These are phyloP conservation scores for Lasioglossum villosulum DNA, from an alignment of 2,888 invertebrate species.

Conservation along the genomic window DNA sequence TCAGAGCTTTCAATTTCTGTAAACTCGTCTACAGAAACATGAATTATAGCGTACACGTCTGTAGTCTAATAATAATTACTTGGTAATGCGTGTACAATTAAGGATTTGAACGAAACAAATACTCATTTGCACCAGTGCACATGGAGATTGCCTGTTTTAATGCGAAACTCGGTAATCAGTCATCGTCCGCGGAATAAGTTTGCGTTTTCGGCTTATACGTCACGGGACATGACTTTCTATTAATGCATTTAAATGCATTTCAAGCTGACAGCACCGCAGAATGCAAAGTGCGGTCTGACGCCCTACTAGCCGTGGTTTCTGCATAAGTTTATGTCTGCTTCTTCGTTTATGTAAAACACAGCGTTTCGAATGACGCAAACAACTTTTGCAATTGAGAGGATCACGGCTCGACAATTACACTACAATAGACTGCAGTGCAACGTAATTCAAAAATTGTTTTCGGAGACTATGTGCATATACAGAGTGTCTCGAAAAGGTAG, in stretches of 20 bases:
- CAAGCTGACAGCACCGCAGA: not conserved
- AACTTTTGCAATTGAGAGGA: not conserved
- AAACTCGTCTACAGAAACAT: not conserved
- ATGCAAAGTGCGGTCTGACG: constrained; percentile 16
- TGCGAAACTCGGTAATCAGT: not conserved
- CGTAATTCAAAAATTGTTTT: too few relatives aligned
- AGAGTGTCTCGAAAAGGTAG: too few relatives aligned
- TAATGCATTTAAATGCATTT: constrained; percentile 30
- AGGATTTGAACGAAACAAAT: not conserved
- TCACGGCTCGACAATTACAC: not conserved
- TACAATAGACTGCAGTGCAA: too few relatives aligned
- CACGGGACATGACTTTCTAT: constrained; percentile 20
- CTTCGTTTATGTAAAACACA: not conserved
- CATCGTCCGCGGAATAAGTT: not conserved
- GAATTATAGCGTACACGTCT: not conserved
- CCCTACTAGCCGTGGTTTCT: not conserved
- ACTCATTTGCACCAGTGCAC: not conserved
- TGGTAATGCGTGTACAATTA: not conserved
- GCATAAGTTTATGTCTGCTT: constrained; percentile 11
- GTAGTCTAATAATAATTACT: not conserved
- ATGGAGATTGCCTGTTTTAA: not conserved
- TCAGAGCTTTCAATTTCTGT: not conserved
- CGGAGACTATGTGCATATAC: too few relatives aligned
- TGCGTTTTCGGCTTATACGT: not conserved
- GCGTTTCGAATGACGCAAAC: constrained; percentile 4